Conservation (phyloP, 2,888 invertebrate species). For the Zaprionus obscuricornis region DNA sequence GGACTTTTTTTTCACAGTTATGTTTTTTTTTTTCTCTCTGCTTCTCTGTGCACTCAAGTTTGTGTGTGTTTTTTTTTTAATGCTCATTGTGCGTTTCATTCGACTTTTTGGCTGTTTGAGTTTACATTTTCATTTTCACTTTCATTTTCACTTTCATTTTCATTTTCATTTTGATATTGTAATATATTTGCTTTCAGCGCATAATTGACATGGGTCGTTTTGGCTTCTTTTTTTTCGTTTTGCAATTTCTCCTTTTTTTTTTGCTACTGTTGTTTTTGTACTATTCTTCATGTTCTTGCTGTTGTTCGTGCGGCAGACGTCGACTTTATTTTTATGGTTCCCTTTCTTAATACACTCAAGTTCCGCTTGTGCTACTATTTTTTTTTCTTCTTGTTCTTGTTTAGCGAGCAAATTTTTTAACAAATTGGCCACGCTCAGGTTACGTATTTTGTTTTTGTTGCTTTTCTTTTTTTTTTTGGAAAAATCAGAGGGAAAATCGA, state of each 20-base stretch:
- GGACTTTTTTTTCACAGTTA: too few species aligned
- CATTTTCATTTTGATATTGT: constrained; percentile 74
- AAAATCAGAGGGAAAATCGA: constrained; percentile 21
- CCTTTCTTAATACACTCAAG: constrained; percentile 1
- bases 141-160: constrained; percentile 72
- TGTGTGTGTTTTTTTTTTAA: too few species aligned
- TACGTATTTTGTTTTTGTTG: too few species aligned
- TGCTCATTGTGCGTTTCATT: constrained; percentile 31
- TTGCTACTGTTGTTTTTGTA: too few species aligned
- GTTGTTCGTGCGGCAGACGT: constrained; percentile 59
- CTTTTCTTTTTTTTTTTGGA: too few species aligned
- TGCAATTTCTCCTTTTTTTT: too few species aligned
- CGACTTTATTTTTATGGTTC: constrained; percentile 35
- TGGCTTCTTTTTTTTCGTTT: too few species aligned
- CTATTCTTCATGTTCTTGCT: too few species aligned
- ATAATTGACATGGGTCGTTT: constrained; percentile 78
- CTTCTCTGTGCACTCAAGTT: too few species aligned
- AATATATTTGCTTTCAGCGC: constrained; percentile 78
- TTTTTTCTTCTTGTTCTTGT: background rate
- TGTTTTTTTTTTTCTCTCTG: too few species aligned
- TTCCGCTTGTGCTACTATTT: constrained; percentile 16
- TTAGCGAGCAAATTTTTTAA: constrained; percentile 31
- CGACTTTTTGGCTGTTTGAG: constrained; percentile 72
- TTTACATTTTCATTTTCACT: too few species aligned
- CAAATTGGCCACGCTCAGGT: constrained; percentile 74